phyloP scores from a whole-genome alignment of 1,140 invertebrate species.

The Plectrocnemia conspersa region DNA sequence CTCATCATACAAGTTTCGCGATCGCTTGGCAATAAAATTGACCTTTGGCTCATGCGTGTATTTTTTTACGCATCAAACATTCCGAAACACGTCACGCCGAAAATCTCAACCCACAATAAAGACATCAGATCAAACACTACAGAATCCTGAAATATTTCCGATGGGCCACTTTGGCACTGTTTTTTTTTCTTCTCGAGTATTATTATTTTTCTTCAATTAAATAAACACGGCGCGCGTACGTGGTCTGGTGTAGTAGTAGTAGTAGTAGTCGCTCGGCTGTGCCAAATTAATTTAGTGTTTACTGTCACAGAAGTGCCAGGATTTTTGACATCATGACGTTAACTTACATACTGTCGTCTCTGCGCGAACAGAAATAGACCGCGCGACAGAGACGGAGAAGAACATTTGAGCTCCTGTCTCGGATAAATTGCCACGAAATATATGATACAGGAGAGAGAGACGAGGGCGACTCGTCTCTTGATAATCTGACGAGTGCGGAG shows the following conservation, averaged over 20 bases:
- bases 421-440: conserved; percentile 23
- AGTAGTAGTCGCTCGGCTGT: conserved; percentile 11
- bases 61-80: conserved; percentile 3
- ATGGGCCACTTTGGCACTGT: conserved; percentile 7
- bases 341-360: conserved; percentile 30
- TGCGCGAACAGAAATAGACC: conserved; percentile 23
- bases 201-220: conserved; percentile 27
- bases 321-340: conserved; percentile 35
- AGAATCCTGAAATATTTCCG: conserved; percentile 14
- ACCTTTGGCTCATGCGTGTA: too few relatives aligned
- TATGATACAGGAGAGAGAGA: not conserved
- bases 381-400: conserved; percentile 20
- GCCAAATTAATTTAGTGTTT: conserved; percentile 36
- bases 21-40: too few relatives aligned
- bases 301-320: conserved; percentile 35
- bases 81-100: conserved; percentile 14
- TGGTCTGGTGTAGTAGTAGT: not conserved
- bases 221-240: conserved; percentile 5
- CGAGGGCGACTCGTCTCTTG: conserved; percentile 3
- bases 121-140: conserved; percentile 21
- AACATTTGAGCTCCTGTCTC: conserved; percentile 2
- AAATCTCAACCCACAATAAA: conserved; percentile 8
- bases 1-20: too few relatives aligned
- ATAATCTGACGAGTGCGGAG: conserved; percentile 17
- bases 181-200: conserved; percentile 11